Evolutionary conservation across 2,113 vertebrate species (phyloP), one percentile per base, ranked within the genome.

Genomic region (Astatoreochromis straeleni): DNA sequence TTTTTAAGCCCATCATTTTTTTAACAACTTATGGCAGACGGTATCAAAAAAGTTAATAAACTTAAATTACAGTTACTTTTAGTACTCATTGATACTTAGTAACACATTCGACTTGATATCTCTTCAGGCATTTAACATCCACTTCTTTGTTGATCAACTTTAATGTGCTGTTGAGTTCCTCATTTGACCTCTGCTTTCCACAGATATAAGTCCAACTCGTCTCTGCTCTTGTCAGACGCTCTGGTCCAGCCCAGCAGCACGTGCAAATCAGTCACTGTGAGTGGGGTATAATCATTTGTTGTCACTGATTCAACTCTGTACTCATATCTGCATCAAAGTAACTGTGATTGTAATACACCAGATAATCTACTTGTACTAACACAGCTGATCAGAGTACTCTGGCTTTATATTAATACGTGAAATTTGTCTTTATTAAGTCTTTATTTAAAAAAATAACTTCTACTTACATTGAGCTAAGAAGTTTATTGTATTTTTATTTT

Each of bases 121-220:
- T 31, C 16, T 51, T 78, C 45, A 78, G 17, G 5, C 45, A 33
- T 31, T 78, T 78, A 31, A 78, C 10, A 51, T 51, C 14, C 17
- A 12, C 21, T 51, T 40, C 45, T 55, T 82, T 73, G 16, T 75
- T 21, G 8, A 26, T 70, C 49, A 54, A 24, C 14, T 80, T 5
- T 54, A 10, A 17, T 16, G 7, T 33, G 4, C 31, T 53, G 8
- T 42, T 55, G 11, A 6, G 4, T 57, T 82, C 9, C 2, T 55
- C 9, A 33, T 31, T n/a, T 54, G 9, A 75, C 42, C 16, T 21
- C 12, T 80, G 29, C 5, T 65, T 87, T 26, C 95, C 93, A 38
- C 95, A 99, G 99, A 94, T 97, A 97, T 95, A 98, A 98, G 94
- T 97, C 97, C 92, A 99, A 98, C 95, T 97, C 98, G 73, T 97